These are phyloP conservation scores for Pachycephala philippinensis DNA, from an alignment of 2,113 vertebrate species.

Conservation along the genomic window DNA sequence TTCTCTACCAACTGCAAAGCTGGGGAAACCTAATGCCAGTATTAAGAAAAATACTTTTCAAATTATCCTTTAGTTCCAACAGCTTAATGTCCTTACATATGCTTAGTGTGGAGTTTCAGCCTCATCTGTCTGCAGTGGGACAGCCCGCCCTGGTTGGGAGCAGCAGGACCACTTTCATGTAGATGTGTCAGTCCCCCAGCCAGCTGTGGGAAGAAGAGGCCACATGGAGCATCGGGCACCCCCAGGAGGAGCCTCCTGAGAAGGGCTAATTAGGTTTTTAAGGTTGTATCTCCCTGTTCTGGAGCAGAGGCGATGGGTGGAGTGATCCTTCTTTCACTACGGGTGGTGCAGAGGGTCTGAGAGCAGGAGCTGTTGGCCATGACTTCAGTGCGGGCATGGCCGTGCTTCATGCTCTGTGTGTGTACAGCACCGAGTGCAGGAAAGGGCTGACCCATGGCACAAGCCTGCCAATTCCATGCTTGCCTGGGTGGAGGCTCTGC, in stretches of 20 bases:
- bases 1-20: slow-evolving; percentile 39
- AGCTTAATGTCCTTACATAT: slow-evolving; percentile 37
- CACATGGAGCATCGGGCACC: background rate
- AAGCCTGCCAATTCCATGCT: background rate
- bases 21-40: slow-evolving; percentile 44
- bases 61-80: slow-evolving; percentile 58
- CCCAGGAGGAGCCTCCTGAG: background rate
- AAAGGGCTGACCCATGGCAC: background rate
- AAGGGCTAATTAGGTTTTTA: background rate
- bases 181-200: background rate
- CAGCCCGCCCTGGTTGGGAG: background rate
- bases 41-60: slow-evolving; percentile 55
- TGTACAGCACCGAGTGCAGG: fast-evolving
- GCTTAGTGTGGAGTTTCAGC: slow-evolving; percentile 63
- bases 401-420: fast-evolving
- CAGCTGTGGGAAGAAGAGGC: background rate
- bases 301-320: background rate
- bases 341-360: background rate
- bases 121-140: background rate
- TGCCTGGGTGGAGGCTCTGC: background rate
- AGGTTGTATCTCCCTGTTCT: background rate
- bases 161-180: slow-evolving; percentile 22
- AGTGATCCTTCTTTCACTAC: background rate
- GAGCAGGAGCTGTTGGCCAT: background rate
- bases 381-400: background rate